Evolutionary conservation across 37 sponge, comb jelly and placozoan species (phyloP), one percentile per base, ranked within the genome.

Genomic region (Lycopodina hypogea): DNA sequence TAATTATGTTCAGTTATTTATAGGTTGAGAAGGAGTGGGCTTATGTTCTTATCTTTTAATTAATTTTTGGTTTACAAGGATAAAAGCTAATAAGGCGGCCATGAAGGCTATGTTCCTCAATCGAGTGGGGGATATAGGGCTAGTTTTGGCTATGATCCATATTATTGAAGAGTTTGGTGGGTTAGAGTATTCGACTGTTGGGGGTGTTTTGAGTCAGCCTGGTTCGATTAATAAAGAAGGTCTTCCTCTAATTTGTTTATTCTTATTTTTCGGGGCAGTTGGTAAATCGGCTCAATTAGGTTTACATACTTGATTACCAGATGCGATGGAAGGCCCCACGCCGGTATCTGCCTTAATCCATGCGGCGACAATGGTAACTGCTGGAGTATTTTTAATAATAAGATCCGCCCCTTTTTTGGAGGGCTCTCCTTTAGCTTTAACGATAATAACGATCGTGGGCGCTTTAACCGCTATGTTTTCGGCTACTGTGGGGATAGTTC

Each of bases 291-390:
- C 93, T 32, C 93, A 89, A 78, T 79, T 93, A 41, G 89, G 93
- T 19, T 62, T 93, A 78, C 93, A 93, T 85, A 89, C n/a, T n/a
- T n/a, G n/a, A n/a, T n/a, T n/a, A n/a, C n/a, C n/a, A n/a, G n/a
- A n/a, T n/a, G n/a, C n/a, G 83, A 90, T 90, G 91, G 93, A 92
- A 67, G 93, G 93, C 1, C 93, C 93, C 15, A 92, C 93, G 2
- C 93, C 93, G 24, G 90, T 93, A 7, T 93, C 93, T 24, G 93
- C 93, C 51, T 86, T 93, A 67, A 93, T 93, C 36, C 93, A 92
- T 81, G 93, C 93, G 41, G 93, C 93, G 30, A 92, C 93, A 8
- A 90, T 90, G 91, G 91, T 90, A 15, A 90, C 91, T 22, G 91
- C 91, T 4, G 91, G 91, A 36, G 87, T 90, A n/a, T 90, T 88